Percentiles rank a stretch among this genome's conserved stretches.
phyloP scores from a whole-genome alignment of 2,888 invertebrate genomes.

The Metacarcinus magister region DNA sequence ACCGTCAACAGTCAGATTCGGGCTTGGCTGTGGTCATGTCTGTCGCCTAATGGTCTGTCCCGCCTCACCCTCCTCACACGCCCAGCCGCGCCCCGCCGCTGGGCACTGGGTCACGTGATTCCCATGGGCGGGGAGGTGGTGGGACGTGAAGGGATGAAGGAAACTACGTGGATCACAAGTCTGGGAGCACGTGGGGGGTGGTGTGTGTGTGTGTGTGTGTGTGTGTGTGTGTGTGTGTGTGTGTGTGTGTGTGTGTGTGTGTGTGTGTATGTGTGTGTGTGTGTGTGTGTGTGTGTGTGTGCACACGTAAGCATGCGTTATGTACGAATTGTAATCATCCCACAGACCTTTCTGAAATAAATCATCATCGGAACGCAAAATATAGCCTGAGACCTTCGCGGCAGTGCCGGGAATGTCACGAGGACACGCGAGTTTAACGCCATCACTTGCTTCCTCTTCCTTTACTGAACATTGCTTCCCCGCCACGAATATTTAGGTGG shows the following conservation, averaged over 20 bases:
- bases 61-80: background rate
- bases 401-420: background rate
- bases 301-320: background rate
- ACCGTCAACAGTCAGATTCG: background rate
- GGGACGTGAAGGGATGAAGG: background rate
- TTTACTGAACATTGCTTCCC: background rate
- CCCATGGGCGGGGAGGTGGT: background rate
- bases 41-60: constrained; percentile 1
- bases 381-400: background rate
- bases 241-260: constrained; percentile 53
- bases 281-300: constrained; percentile 58
- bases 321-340: background rate
- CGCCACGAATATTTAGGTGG: background rate
- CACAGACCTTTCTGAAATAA: background rate
- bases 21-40: background rate
- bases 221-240: constrained; percentile 42
- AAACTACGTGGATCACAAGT: background rate
- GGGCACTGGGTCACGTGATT: background rate
- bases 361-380: background rate
- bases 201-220: constrained; percentile 22
- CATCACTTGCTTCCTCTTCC: background rate
- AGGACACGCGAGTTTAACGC: background rate
- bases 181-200: background rate
- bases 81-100: background rate
- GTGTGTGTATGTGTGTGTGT: constrained; percentile 58